Evolutionary conservation across 2,888 invertebrate genomes (phyloP).

Genomic region (Criorhina ranunculi): DNA sequence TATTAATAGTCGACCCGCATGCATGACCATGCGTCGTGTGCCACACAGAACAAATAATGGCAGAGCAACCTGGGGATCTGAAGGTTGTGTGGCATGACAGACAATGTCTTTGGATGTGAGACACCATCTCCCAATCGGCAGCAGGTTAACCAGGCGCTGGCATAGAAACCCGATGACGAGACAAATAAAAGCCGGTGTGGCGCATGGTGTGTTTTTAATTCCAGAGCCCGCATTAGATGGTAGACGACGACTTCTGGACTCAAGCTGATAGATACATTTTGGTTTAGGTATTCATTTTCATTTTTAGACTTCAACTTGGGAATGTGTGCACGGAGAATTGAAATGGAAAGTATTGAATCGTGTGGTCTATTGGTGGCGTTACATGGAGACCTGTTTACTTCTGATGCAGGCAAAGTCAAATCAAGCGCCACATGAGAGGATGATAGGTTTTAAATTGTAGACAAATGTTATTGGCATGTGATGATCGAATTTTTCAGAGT

Average conservation of each 20-base stretch:
- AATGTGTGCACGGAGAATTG: slow-evolving; percentile 5
- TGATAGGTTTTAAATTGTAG: too few relatives aligned
- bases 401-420: not conserved
- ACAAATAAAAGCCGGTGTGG: slow-evolving; percentile 56
- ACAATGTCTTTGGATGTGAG: slow-evolving; percentile 66
- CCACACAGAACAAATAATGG: slow-evolving; percentile 72
- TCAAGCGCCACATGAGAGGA: slow-evolving; percentile 23
- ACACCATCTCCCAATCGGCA: slow-evolving; percentile 56
- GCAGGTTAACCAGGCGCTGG: slow-evolving; percentile 70
- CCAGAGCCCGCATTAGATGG: slow-evolving; percentile 69
- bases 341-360: slow-evolving; percentile 61
- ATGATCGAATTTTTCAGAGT: too few relatives aligned
- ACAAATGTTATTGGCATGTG: too few relatives aligned
- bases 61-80: slow-evolving; percentile 66
- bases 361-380: slow-evolving; percentile 22
- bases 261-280: slow-evolving; percentile 70
- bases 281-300: slow-evolving; percentile 16
- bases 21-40: slow-evolving; percentile 76
- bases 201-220: slow-evolving; percentile 54
- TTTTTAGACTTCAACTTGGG: slow-evolving; percentile 32
- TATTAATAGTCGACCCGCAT: slow-evolving; percentile 77
- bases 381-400: slow-evolving; percentile 6
- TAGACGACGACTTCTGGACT: slow-evolving; percentile 64
- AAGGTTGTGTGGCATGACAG: slow-evolving; percentile 69
- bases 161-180: slow-evolving; percentile 61